Evolutionary conservation across 2,888 invertebrate genomes (phyloP).

Genomic region (Bembecia ichneumoniformis): DNA sequence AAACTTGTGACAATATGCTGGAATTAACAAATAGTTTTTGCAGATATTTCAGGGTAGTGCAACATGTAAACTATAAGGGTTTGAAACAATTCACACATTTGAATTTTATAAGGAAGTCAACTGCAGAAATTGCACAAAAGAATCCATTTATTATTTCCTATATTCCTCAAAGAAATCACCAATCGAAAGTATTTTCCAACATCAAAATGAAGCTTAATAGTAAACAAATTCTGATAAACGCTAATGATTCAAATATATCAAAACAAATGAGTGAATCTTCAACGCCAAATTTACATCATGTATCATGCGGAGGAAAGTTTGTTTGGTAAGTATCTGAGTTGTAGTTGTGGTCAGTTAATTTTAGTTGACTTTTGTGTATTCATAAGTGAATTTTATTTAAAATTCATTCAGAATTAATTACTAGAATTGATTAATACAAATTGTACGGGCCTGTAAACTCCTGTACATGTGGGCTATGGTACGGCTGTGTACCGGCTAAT

Average conservation of each 20-base stretch:
- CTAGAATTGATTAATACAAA: constrained; percentile 1
- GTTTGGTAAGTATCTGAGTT: constrained; percentile 35
- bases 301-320: constrained; percentile 44
- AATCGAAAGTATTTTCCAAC: constrained; percentile 26
- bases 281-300: constrained; percentile 35
- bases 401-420: background rate
- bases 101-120: constrained; percentile 36
- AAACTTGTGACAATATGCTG: constrained; percentile 54
- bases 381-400: too few relatives aligned
- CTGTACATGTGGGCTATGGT: too few relatives aligned
- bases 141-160: constrained; percentile 13
- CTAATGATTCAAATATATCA: constrained; percentile 25
- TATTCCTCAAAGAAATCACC: constrained; percentile 19
- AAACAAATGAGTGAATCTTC: constrained; percentile 47
- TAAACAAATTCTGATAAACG: constrained; percentile 30
- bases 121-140: constrained; percentile 21
- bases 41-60: constrained; percentile 53
- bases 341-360: too few relatives aligned
- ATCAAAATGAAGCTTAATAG: constrained; percentile 26
- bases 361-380: too few relatives aligned
- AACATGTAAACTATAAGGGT: constrained; percentile 32
- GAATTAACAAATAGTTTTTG: constrained; percentile 62
- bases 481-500: too few relatives aligned
- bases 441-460: too few relatives aligned
- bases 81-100: constrained; percentile 37